A percentile compares a stretch with the other conserved stretches of the same genome.
These are phyloP conservation scores for Lasioglossum albipes DNA, from an alignment of 1,140 invertebrate genomes.

Conservation along the genomic window DNA sequence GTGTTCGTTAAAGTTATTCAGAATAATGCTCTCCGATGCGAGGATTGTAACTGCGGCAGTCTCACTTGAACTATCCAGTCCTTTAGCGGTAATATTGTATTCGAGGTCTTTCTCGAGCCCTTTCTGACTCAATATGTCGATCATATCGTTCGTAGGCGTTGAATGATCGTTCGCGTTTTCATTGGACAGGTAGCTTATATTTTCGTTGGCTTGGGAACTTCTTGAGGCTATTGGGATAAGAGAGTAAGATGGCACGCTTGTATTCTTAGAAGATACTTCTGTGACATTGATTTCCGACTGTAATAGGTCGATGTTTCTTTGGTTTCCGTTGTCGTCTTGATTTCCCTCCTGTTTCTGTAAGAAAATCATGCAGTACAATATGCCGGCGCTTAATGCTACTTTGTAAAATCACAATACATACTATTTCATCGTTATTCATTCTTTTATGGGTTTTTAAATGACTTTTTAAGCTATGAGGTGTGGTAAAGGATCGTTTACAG, in stretches of 20 bases:
- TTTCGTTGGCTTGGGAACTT: conserved; percentile 37
- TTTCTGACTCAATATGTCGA: conserved; percentile 50
- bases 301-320: conserved; percentile 51
- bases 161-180: conserved; percentile 54
- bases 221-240: conserved; percentile 67
- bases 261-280: conserved; percentile 39
- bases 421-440: conserved; percentile 63
- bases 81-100: conserved; percentile 57
- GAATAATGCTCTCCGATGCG: conserved; percentile 51
- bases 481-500: conserved; percentile 90
- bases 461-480: conserved; percentile 89
- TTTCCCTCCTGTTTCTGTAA: conserved; percentile 38
- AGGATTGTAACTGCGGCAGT: conserved; percentile 46
- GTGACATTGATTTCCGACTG: conserved; percentile 38
- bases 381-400: not conserved
- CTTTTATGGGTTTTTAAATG: conserved; percentile 84
- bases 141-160: conserved; percentile 41
- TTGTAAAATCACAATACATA: conserved; percentile 57
- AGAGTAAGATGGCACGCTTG: conserved; percentile 63
- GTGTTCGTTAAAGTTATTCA: conserved; percentile 55
- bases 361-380: conserved; percentile 18
- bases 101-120: conserved; percentile 35
- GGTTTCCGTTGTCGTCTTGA: conserved; percentile 48
- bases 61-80: conserved; percentile 38
- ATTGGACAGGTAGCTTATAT: conserved; percentile 61